Evolutionary conservation across 1,140 invertebrate genomes (phyloP), one percentile per base, ranked within the genome.

Genomic region (Caenorhabditis remanei): DNA sequence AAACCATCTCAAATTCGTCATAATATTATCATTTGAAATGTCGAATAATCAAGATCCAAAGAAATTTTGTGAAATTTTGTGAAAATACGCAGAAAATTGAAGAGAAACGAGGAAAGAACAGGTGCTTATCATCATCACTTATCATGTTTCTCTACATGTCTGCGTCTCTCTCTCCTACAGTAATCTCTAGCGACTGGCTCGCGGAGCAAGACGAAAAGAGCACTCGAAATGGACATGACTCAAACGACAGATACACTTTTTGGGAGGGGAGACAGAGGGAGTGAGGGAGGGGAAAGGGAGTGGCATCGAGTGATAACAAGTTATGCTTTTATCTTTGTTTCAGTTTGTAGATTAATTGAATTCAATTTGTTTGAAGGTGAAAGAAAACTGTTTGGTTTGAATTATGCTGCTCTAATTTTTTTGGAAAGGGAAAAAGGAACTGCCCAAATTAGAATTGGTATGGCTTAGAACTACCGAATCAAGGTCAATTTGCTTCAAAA

Each of bases 161-260:
- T 79, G 21, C 40, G 43, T 50, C 40, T 79, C 71, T 24, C 2
- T 24, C 53, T 4, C 8, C 11, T 63, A 79, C 71, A 79, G 71
- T 79, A 79, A 40, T 79, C 40, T 48, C 6, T 46, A 14, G 46
- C 7, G 19, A 11, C 16, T 24, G 21, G 46, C 71, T 79, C 21
- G 46, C 46, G 71, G 71, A 79, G 71, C 71, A 50, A 50, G 46
- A 79, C 46, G 46, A 50, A 79, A 79, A 79, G 71, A 79, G 71
- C 71, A 79, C 71, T 79, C 71, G 71, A 79, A 79, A 79, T 79
- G 71, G 71, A 79, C 71, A 79, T 79, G 71, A 79, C 71, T 79
- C 71, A 79, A 79, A 32, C 41, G 43, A 71, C 21, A 79, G n/a
- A 79, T 53, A 79, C 46, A 50, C 7, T 19, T 79, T 79, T 50